A percentile compares a stretch with the other conserved stretches of the same genome.
Evolutionary conservation across 2,113 vertebrate species (phyloP).

Genomic region (Aphyosemion australe): DNA sequence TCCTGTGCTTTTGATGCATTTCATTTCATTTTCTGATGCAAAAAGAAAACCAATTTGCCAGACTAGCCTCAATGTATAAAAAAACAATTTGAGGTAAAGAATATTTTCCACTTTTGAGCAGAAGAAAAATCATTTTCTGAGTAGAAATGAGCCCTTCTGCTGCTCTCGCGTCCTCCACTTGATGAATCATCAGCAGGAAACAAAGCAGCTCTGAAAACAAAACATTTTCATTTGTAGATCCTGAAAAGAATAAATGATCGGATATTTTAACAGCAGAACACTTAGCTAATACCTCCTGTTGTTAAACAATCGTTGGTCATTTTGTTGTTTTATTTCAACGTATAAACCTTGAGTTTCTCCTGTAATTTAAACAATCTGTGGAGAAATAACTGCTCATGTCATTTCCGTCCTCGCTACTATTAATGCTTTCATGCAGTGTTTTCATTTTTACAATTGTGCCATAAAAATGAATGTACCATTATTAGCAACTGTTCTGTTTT

Average conservation of each 20-base stretch:
- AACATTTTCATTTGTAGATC: too few relatives aligned
- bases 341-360: too few relatives aligned
- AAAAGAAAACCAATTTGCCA: background rate
- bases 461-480: fast-evolving
- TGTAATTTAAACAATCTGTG: background rate
- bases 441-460: background rate
- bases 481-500: background rate
- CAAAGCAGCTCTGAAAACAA: too few relatives aligned
- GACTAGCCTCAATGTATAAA: background rate
- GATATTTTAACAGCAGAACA: too few relatives aligned
- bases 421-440: background rate
- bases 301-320: too few relatives aligned
- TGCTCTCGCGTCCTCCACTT: conserved; percentile 10
- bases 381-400: too few relatives aligned
- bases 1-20: background rate
- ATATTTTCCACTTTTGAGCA: background rate
- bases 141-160: conserved; percentile 10
- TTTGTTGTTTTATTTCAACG: too few relatives aligned
- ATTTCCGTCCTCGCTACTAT: background rate
- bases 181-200: background rate
- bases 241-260: too few relatives aligned
- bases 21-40: background rate
- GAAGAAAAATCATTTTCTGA: background rate
- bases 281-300: too few relatives aligned
- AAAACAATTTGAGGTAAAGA: background rate